Evolutionary conservation across 1,140 invertebrate species (phyloP).

Genomic region (Lepeophtheirus salmonis): DNA sequence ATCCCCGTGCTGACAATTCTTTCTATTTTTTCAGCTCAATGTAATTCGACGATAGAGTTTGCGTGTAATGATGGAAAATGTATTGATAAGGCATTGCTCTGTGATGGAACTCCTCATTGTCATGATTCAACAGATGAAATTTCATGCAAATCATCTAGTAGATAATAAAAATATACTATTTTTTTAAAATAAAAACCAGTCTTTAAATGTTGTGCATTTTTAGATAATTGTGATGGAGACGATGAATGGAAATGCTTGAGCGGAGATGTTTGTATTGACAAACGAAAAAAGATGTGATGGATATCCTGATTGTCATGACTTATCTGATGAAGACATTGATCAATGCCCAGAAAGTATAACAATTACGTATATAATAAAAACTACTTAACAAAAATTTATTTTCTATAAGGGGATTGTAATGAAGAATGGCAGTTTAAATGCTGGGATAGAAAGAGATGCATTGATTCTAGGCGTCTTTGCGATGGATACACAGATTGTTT

Average conservation of each 20-base stretch:
- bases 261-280: conserved; percentile 45
- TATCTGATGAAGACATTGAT: conserved; percentile 34
- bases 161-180: not conserved
- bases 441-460: conserved; percentile 33
- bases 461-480: conserved; percentile 52
- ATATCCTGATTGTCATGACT: conserved; percentile 43
- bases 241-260: conserved; percentile 31
- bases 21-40: not conserved
- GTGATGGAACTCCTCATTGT: conserved; percentile 4
- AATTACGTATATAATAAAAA: too few relatives aligned
- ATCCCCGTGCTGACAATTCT: not conserved
- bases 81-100: conserved; percentile 8
- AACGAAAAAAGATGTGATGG: conserved; percentile 45
- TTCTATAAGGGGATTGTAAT: not conserved
- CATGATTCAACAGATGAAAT: not conserved
- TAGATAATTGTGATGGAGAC: not conserved
- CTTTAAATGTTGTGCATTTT: not conserved
- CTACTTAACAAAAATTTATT: too few relatives aligned
- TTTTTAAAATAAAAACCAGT: not conserved
- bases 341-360: conserved; percentile 1
- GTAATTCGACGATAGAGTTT: not conserved
- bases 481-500: conserved; percentile 67
- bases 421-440: conserved; percentile 5
- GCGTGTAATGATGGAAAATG: conserved; percentile 14
- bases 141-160: not conserved